phyloP scores from a whole-genome alignment of 2,888 invertebrate genomes.

The Xylota sylvarum region DNA sequence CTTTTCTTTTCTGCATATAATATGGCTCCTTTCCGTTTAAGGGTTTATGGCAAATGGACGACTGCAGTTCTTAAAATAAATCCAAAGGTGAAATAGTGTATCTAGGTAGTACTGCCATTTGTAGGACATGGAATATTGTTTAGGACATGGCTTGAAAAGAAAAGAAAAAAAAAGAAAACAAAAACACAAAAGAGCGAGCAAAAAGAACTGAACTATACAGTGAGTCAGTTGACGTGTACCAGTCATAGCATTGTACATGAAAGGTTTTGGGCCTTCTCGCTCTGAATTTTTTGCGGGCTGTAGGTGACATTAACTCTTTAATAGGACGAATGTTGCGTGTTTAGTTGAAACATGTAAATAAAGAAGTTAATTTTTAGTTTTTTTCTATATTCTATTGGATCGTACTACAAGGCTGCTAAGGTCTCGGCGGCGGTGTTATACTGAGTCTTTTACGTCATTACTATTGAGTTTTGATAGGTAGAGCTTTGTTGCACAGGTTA shows the following conservation, averaged over 20 bases:
- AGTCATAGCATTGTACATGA: slow-evolving; percentile 69
- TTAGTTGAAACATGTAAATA: slow-evolving; percentile 40
- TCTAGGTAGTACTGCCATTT: background rate
- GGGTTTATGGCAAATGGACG: slow-evolving; percentile 17
- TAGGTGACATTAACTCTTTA: slow-evolving; percentile 69
- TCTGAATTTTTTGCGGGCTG: slow-evolving; percentile 23
- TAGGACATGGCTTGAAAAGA: slow-evolving; percentile 39
- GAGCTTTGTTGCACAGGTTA: background rate
- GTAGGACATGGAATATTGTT: slow-evolving; percentile 21
- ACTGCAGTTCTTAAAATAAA: slow-evolving; percentile 66
- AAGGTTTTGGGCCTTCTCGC: slow-evolving; percentile 36
- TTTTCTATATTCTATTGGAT: slow-evolving; percentile 32
- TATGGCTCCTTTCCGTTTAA: slow-evolving; percentile 10
- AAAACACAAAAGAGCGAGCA: slow-evolving; percentile 10
- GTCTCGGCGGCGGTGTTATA: slow-evolving; percentile 38
- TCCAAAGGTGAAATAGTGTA: slow-evolving; percentile 27
- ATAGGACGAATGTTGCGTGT: slow-evolving; percentile 78
- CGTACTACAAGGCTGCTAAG: slow-evolving; percentile 44
- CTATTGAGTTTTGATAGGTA: background rate
- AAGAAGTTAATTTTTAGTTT: slow-evolving; percentile 36
- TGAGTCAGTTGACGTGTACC: slow-evolving; percentile 68
- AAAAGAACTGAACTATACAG: slow-evolving; percentile 19
- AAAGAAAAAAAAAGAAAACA: slow-evolving; percentile 5
- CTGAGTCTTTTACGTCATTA: slow-evolving; percentile 48
- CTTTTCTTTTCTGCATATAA: background rate